Evolutionary conservation across 2,797 vertebrate species (phyloP).

Genomic region (Streptopelia turtur): DNA sequence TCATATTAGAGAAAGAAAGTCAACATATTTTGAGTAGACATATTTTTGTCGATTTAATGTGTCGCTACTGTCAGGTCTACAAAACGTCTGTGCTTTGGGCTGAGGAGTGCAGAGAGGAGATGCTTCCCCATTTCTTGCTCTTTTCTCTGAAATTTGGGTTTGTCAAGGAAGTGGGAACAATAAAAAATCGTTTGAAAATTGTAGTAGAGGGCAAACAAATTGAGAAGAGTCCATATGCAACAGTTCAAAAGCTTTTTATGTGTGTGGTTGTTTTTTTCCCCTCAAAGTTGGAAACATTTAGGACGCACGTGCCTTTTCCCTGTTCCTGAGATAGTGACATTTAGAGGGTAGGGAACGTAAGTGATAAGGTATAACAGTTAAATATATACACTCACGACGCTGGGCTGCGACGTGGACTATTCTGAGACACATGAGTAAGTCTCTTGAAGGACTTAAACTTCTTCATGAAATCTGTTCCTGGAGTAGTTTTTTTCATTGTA

Average conservation of each 20-base stretch:
- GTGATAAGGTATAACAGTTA: neutral
- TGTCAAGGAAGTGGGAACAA: neutral
- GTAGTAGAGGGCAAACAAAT: neutral
- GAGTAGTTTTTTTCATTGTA: neutral
- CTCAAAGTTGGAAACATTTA: neutral
- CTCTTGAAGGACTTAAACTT: neutral
- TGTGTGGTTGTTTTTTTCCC: too few relatives aligned
- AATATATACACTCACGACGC: neutral
- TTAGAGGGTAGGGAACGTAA: neutral
- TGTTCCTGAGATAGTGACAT: neutral
- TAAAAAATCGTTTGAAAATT: neutral
- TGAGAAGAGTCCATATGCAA: neutral
- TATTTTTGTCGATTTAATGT: neutral
- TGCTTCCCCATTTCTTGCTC: neutral
- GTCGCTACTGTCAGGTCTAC: neutral
- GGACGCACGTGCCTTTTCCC: neutral
- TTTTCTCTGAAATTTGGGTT: neutral
- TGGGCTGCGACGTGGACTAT: neutral
- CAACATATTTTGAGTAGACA: fast-evolving
- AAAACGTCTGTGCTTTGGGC: neutral
- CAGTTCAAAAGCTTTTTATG: neutral
- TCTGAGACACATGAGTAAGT: neutral
- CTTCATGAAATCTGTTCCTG: neutral
- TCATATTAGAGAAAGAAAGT: fast-evolving
- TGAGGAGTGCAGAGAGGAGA: neutral